Base-by-base conservation (phyloP, 2,113 vertebrate species). In the Caranx ignobilis region DNA sequence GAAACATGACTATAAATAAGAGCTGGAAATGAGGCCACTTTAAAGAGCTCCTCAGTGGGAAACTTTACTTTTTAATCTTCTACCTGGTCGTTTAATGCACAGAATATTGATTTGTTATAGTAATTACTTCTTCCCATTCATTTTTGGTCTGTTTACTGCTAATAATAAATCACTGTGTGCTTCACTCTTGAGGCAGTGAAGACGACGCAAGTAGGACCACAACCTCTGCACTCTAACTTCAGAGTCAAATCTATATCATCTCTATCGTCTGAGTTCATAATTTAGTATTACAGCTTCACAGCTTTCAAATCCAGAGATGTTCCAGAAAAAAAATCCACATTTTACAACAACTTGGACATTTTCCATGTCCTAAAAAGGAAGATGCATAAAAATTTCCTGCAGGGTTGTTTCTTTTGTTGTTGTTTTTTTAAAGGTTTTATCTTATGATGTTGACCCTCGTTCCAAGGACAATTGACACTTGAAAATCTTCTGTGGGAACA, bases 51-150 rank as follows among this genome's bases (percentile, higher is more conserved):
- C 68, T 41, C 79, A 85, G 74, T 1, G 8, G 71, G 48, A 67
- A 79, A 81, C 77, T 83, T 87, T 83, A 37, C 76, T 74, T 88
- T 84, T 82, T 61, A 82, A 69, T 82, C 61, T 41, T 71, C 79
- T 83, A 72, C 37, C 76, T 70, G 12, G 16, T 75, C 34, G 16
- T 65, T 52, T 72, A 78, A 83, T 71, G 60, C 71, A 59, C 62
- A 52, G 79, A 54, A 54, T 74, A 88, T 87, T 81, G 79, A 88
- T 85, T 85, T 73, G 67, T 85, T 43, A 65, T 61, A 67, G 68
- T 88, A 80, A 76, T 87, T 73, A 60, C 82, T 74, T 75, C 63
- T 82, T 75, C 48, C 8, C 52, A 80, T 82, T 88, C 55, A 77
- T 79, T 85, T 85, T 62, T 55, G 57, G 71, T 62, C 35, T 47